Base-by-base conservation (phyloP, 2,113 vertebrate genomes). In the Phrynocephalus versicolor region DNA sequence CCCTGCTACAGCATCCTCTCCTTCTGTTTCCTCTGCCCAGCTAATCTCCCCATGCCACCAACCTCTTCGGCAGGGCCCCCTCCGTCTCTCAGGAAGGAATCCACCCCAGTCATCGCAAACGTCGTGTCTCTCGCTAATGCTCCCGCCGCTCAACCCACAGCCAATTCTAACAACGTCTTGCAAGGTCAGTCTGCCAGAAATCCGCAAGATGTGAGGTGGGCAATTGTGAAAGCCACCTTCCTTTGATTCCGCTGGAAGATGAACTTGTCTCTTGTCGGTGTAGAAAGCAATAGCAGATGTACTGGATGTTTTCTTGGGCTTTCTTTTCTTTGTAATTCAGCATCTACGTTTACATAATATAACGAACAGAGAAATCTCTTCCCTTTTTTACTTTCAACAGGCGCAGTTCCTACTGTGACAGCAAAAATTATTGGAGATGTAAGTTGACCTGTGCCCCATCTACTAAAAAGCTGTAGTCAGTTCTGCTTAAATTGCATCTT, bases 401-500 rank as follows among this genome's bases (percentile, higher is more conserved):
- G 98, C 95, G 97, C 98, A 87, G 97, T 98, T 89, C 98, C 98
- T 84, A 97, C 97, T 87, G 94, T 97, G 89, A 98, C 97, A 85
- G 97, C 97, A 69, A 99, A 98, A 96, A 98, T 97, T 95, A 97
- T 97, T 80, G 98, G 97, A 81, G 97, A 99, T 91, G 98, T 99
- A 97, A 96, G 98, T 97, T 74, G 16, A n/a, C 23, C 16, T 60
- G 30, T 33, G 37, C 45, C 13, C 27, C 15, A 45, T 35, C n/a
- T 51, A 15, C 2, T 70, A 39, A 82, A 65, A 4, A 57, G 14
- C 30, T 57, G 57, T 27, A 27, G 15, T 13, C 12, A 5, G 13
- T 78, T 79, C 64, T 65, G 16, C 64, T 51, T 64, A 33, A 14
- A 65, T 55, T 30, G 2, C 25, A 19, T 16, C 19, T 27, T 3